Evolutionary conservation across 2,888 invertebrate species (phyloP), one percentile per base, ranked within the genome.

Genomic region (Subacronicta megacephala): DNA sequence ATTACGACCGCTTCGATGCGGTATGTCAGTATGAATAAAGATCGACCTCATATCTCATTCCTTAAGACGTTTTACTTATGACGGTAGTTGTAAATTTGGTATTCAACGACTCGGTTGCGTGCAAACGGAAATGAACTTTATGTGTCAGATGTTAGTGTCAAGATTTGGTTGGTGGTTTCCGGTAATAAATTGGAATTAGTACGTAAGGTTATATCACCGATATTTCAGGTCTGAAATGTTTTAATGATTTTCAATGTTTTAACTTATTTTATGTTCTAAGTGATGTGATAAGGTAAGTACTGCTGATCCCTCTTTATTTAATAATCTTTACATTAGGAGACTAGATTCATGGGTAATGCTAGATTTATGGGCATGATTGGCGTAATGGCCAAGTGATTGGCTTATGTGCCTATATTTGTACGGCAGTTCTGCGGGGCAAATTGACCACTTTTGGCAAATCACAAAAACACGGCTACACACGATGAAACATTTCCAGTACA

Each of bases 61-160:
- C 82, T 75, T 80, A 81, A 85, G 87, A 88, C 87, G 75, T 87
- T 85, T 85, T 84, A 88, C 89, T 89, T 88, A 88, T 87, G 88
- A 79, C 73, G 85, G 83, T 85, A 86, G 86, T 84, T 87, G 85
- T 89, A 90, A 88, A 90, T 90, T 88, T 85, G 71, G 77, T 82
- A 72, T 78, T 82, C 76, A 68, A 78, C 77, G 75, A 73, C 73
- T 56, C 54, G 37, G 20, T n/a, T 41, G 3, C 0, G 3, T 0
- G 1, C 29, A 38, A 3, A 5, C 12, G 1, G 77, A 45, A 54
- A 17, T 67, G 13, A 47, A 69, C 77, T 31, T 47, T 77, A 69
- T 31, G 0, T 0, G 0, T 2, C 0, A 1, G 0, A 3, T 0
- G 0, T 23, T 66, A 69, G 35, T 49, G 72, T 63, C 35, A 26